phyloP scores from a whole-genome alignment of 2,113 vertebrate species.

The Psilopogon haemacephalus region DNA sequence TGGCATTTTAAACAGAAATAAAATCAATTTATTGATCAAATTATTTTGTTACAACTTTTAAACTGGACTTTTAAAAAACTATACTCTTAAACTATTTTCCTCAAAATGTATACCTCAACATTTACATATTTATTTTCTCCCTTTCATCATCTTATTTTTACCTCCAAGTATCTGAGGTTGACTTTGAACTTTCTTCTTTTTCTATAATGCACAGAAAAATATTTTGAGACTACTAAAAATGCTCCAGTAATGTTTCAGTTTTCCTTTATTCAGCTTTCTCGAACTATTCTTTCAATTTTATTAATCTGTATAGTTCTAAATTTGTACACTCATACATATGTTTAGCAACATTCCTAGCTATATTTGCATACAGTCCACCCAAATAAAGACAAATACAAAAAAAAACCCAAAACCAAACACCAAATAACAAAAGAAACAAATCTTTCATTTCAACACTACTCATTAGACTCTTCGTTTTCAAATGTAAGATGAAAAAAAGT shows the following conservation, averaged over 20 bases:
- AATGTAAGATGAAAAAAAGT: neutral
- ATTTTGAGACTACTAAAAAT: neutral
- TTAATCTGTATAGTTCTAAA: neutral
- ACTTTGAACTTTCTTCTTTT: neutral
- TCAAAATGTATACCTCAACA: neutral
- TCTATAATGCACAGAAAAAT: neutral
- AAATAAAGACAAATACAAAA: neutral
- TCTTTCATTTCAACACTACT: constrained; percentile 8
- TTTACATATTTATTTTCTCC: neutral
- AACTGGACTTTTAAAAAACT: neutral
- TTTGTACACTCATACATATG: fast-evolving
- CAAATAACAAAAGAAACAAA: neutral
- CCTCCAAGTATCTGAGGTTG: neutral
- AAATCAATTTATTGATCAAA: neutral
- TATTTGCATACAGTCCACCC: neutral
- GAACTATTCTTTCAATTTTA: neutral
- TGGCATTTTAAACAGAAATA: neutral
- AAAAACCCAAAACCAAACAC: too few species aligned
- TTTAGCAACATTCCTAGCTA: neutral
- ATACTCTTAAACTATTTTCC: neutral
- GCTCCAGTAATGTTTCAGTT: neutral
- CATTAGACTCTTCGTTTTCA: constrained; percentile 13
- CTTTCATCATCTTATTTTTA: neutral
- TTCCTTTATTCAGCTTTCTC: neutral
- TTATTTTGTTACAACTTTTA: neutral